Conservation (phyloP, 2,797 vertebrate genomes). For the Syngnathus rostellatus region DNA sequence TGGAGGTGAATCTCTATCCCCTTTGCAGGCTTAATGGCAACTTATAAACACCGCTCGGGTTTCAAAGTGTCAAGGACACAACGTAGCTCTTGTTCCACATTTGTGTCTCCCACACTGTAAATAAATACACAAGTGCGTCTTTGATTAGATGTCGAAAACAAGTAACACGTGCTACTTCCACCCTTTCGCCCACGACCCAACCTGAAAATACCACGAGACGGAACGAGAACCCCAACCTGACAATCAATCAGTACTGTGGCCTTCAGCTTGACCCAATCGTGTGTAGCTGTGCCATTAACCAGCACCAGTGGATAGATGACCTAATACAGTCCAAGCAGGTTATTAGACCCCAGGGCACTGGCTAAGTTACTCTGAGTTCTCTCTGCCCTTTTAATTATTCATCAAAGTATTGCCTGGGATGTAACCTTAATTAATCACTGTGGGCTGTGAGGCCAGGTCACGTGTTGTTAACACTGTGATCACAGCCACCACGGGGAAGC, state of each 20-base stretch:
- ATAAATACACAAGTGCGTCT: background rate
- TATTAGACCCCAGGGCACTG: slow-evolving; percentile 58
- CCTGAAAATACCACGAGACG: background rate
- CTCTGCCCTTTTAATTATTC: slow-evolving; percentile 71
- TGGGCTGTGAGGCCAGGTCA: slow-evolving; percentile 58
- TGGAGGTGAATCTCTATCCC: slow-evolving; percentile 60
- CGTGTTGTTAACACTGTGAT: slow-evolving; percentile 58
- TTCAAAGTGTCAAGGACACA: slow-evolving; percentile 55
- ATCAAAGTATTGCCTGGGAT: slow-evolving; percentile 62
- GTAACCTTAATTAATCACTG: slow-evolving; percentile 68
- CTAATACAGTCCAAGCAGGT: slow-evolving; percentile 55
- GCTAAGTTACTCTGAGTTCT: slow-evolving; percentile 57
- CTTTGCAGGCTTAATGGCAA: slow-evolving; percentile 54
- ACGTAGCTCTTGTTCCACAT: slow-evolving; percentile 36
- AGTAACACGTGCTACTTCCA: background rate
- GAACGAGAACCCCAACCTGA: background rate
- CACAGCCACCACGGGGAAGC: slow-evolving; percentile 52
- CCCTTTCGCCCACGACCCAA: too few relatives aligned
- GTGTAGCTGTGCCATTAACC: slow-evolving; percentile 42
- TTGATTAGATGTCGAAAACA: background rate
- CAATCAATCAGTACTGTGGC: slow-evolving; percentile 48
- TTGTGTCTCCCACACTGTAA: background rate
- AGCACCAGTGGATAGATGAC: slow-evolving; percentile 61
- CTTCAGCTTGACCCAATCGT: slow-evolving; percentile 51
- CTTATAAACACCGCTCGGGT: slow-evolving; percentile 57